These are phyloP conservation scores for Lates calcarifer DNA, from an alignment of 2,113 vertebrate genomes.

Conservation along the genomic window DNA sequence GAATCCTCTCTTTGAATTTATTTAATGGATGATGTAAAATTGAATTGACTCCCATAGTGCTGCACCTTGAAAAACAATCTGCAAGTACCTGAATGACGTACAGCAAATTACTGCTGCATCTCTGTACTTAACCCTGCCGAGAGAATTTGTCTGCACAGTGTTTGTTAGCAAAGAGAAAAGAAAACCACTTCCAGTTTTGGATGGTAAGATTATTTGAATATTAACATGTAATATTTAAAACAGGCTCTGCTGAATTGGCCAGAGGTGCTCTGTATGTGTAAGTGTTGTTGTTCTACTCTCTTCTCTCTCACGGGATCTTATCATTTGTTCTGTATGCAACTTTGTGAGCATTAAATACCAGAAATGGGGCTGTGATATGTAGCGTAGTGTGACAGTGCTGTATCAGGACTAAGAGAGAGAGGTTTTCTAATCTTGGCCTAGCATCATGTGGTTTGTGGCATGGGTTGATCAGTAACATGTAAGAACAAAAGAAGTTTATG, in stretches of 20 bases:
- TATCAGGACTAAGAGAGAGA: not conserved
- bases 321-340: not conserved
- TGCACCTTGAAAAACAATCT: slow-evolving; percentile 8
- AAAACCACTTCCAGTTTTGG: not conserved
- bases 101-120: not conserved
- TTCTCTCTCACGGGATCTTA: not conserved
- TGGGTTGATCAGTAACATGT: not conserved
- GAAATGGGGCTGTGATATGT: not conserved
- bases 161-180: slow-evolving; percentile 13
- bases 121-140: not conserved
- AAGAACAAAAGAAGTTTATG: not conserved
- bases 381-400: not conserved
- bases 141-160: not conserved
- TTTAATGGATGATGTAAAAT: slow-evolving; percentile 15
- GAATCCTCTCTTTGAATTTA: slow-evolving; percentile 6
- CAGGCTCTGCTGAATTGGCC: not conserved
- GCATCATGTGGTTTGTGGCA: not conserved
- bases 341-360: not conserved
- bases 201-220: not conserved
- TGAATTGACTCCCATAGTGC: not conserved
- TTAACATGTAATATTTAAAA: not conserved
- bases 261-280: not conserved
- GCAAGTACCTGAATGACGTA: not conserved
- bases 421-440: not conserved
- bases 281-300: slow-evolving; percentile 7